These are phyloP conservation scores for Bellardia pandia DNA, from an alignment of 2,888 invertebrate genomes.

Conservation along the genomic window DNA sequence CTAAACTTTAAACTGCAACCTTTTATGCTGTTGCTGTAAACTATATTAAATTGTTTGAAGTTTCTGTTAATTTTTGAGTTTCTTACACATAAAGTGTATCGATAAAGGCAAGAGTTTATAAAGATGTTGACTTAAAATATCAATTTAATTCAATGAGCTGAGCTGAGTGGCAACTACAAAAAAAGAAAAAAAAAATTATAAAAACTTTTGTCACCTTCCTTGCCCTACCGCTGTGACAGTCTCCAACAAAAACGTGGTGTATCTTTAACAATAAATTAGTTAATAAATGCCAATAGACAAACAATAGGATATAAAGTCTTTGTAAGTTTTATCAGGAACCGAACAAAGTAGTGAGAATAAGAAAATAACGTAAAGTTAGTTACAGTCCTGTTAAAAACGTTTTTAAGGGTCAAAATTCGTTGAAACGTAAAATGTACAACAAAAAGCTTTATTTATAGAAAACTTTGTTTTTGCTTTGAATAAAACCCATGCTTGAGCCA, in stretches of 20 bases:
- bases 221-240: not conserved
- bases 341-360: not conserved
- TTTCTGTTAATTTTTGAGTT: not conserved
- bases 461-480: no score
- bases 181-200: no score
- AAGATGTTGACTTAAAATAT: conserved; percentile 8
- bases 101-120: not conserved
- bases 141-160: conserved; percentile 7
- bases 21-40: conserved; percentile 9
- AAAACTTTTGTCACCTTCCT: not conserved
- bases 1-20: conserved; percentile 30
- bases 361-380: not conserved
- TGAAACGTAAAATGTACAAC: conserved; percentile 22
- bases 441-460: not conserved
- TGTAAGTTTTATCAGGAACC: not conserved
- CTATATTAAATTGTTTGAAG: conserved; percentile 9
- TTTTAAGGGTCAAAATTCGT: conserved; percentile 10
- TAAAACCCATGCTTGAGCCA: no score
- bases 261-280: conserved; percentile 28
- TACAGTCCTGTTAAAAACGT: conserved; percentile 7
- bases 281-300: conserved; percentile 19
- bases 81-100: not conserved
- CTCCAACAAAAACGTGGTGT: not conserved
- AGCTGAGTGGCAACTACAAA: not conserved
- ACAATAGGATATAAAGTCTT: not conserved